phyloP scores from a whole-genome alignment of 2,797 vertebrate genomes.

The Otolemur crassicaudatus region DNA sequence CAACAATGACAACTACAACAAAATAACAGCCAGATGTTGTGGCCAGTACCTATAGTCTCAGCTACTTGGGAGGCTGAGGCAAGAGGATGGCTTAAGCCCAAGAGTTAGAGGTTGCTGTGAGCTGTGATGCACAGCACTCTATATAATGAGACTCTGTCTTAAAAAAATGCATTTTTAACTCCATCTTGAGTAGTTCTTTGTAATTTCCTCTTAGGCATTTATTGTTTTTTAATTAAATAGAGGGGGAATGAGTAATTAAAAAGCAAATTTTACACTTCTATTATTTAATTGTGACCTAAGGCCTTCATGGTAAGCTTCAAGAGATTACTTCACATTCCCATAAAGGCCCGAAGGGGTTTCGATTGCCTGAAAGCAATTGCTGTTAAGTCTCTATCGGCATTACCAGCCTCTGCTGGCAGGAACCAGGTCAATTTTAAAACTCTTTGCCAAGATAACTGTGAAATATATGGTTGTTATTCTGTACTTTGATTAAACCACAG shows the following conservation, averaged over 20 bases:
- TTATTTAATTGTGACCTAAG: constrained; percentile 40
- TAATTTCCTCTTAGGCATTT: constrained; percentile 12
- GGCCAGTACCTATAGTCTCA: no score
- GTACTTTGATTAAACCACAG: background rate
- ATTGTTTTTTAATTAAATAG: constrained; percentile 49
- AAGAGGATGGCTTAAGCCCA: no score
- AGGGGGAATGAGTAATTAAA: constrained; percentile 19
- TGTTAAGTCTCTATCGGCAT: background rate
- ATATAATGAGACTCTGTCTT: no score
- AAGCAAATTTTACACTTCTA: background rate
- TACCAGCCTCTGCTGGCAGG: background rate
- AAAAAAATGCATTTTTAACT: constrained; percentile 1
- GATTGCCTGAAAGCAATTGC: constrained; percentile 33
- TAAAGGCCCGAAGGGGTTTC: constrained; percentile 13
- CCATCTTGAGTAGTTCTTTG: background rate
- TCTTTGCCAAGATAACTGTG: background rate
- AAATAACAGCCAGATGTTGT: no score
- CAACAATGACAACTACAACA: no score
- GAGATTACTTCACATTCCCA: background rate
- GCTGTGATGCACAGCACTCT: no score
- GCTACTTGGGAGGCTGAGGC: no score
- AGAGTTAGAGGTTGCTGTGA: no score
- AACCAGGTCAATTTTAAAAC: background rate
- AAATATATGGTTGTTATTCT: constrained; percentile 13
- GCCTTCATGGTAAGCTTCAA: background rate